A percentile compares a stretch with the other conserved stretches of the same genome.
Evolutionary conservation across 2,113 vertebrate species (phyloP).

Genomic region (Alligator mississippiensis): DNA sequence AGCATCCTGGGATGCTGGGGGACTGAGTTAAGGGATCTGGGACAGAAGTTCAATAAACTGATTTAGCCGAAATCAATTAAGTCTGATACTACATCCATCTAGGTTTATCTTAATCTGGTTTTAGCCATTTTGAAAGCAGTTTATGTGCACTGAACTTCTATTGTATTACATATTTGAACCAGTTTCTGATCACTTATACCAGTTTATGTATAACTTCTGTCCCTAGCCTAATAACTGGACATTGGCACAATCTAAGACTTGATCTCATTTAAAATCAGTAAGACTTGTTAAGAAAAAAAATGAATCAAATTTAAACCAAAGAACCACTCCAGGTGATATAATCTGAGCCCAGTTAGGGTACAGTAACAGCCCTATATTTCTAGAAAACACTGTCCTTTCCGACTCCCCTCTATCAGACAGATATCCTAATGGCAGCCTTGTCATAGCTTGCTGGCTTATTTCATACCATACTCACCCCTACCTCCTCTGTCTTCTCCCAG

Average conservation of each 20-base stretch:
- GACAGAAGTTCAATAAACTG: too few species aligned
- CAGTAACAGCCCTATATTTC: neutral
- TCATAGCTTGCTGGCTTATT: neutral
- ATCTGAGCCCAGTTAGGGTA: neutral
- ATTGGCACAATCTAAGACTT: neutral
- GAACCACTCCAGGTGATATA: neutral
- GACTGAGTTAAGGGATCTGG: too few species aligned
- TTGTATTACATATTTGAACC: too few species aligned
- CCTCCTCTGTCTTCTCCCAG: neutral
- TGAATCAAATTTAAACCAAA: neutral
- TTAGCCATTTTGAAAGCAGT: too few species aligned
- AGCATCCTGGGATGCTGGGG: too few species aligned
- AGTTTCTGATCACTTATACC: too few species aligned
- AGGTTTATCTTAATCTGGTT: too few species aligned
- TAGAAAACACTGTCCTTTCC: accelerated
- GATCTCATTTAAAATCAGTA: neutral
- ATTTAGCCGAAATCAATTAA: too few species aligned
- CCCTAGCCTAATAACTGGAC: too few species aligned
- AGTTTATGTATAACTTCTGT: too few species aligned
- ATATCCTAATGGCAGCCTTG: accelerated
- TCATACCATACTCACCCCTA: neutral
- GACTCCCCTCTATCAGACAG: neutral
- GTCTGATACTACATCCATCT: too few species aligned
- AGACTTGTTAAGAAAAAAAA: neutral
- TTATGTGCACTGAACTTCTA: too few species aligned